phyloP scores from a whole-genome alignment of 1,140 invertebrate species.

The Dendrolimus kikuchii region DNA sequence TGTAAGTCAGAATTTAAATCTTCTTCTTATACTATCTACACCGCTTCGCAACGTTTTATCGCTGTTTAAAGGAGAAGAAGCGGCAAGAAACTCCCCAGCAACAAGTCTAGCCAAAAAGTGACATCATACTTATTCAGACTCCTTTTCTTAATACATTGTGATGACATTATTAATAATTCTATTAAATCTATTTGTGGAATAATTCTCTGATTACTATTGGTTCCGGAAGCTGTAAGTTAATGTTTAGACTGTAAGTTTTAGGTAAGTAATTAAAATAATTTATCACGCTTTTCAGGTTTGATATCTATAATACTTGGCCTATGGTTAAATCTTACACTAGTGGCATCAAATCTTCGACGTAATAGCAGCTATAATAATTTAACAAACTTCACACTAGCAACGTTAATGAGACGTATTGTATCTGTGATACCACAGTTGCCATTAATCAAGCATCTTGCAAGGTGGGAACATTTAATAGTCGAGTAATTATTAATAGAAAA shows the following conservation, averaged over 20 bases:
- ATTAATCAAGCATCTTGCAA: slow-evolving; percentile 22
- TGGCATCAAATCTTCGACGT: slow-evolving; percentile 29
- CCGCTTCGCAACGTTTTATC: no score
- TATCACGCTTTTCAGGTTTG: slow-evolving; percentile 25
- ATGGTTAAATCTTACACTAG: slow-evolving; percentile 30
- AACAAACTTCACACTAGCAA: slow-evolving; percentile 29
- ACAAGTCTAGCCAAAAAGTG: no score
- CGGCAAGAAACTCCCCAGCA: no score
- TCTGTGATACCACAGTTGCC: slow-evolving; percentile 17
- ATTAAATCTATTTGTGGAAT: no score
- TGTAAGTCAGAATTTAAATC: no score
- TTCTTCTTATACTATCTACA: no score
- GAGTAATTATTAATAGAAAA: not conserved
- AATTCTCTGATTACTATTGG: no score
- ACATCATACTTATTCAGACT: no score
- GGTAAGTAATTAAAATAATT: slow-evolving; percentile 8
- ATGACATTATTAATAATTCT: no score
- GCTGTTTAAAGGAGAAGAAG: no score
- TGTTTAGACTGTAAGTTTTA: slow-evolving; percentile 2
- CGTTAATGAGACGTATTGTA: slow-evolving; percentile 25
- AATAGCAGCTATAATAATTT: slow-evolving; percentile 45
- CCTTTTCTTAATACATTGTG: no score
- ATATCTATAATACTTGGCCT: slow-evolving; percentile 25
- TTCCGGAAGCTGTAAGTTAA: no score
- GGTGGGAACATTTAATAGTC: slow-evolving; percentile 15